Conservation (phyloP, 2,797 vertebrate genomes). For the Margarornis squamiger region DNA sequence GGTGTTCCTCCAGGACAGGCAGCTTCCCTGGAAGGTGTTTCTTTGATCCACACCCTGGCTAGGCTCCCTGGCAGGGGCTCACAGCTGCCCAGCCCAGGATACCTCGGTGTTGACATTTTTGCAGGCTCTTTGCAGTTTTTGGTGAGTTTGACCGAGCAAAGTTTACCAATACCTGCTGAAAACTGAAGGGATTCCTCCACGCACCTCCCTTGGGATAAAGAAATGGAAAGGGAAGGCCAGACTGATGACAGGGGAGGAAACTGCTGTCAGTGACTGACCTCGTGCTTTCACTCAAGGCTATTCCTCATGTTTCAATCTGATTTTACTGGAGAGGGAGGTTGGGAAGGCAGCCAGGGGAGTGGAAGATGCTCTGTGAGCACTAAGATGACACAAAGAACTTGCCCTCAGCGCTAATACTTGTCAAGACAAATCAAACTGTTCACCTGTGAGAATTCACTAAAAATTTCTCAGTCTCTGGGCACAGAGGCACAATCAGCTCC, state of each 20-base stretch:
- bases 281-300: background rate
- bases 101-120: background rate
- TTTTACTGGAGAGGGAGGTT: background rate
- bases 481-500: background rate
- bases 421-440: background rate
- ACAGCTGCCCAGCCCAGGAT: background rate
- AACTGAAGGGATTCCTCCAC: background rate
- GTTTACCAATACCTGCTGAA: background rate
- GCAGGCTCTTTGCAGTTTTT: background rate
- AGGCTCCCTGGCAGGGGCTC: background rate
- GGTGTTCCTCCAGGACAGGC: background rate
- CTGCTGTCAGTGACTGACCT: fast-evolving
- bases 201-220: background rate
- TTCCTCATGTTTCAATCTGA: background rate
- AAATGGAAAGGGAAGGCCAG: background rate
- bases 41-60: background rate
- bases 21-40: background rate
- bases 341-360: background rate
- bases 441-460: background rate
- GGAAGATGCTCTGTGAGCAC: background rate
- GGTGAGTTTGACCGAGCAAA: background rate
- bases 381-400: background rate
- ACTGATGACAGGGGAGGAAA: background rate
- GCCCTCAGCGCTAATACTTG: background rate
- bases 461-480: background rate